Conservation (phyloP, 2,113 vertebrate genomes). For the Oxyruncus cristatus region DNA sequence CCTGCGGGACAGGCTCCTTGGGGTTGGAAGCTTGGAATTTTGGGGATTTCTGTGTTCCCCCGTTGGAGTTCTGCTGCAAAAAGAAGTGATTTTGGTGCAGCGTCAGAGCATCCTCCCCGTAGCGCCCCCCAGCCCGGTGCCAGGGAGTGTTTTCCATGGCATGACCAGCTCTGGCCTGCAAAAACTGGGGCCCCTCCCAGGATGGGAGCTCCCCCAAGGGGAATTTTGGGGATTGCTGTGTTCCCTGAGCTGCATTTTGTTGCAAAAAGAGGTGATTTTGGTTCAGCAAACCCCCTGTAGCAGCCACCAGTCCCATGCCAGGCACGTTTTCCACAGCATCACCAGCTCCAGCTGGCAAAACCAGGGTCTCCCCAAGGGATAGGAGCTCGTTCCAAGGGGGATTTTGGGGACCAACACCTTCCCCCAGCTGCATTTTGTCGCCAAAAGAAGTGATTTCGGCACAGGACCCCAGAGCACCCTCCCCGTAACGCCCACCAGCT, state of each 20-base stretch:
- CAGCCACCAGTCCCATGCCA: neutral
- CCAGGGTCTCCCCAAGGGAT: accelerated
- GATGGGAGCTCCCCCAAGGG: accelerated
- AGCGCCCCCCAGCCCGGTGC: accelerated
- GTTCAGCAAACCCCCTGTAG: neutral
- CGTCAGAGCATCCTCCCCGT: accelerated
- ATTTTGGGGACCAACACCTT: accelerated
- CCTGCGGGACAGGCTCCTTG: neutral
- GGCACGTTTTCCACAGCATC: neutral
- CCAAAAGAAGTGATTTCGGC: accelerated
- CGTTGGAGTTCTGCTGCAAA: accelerated
- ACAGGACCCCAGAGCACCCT: neutral
- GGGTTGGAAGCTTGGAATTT: neutral
- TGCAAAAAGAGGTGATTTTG: accelerated
- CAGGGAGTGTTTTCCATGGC: accelerated
- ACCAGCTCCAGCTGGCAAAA: neutral
- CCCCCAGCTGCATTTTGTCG: accelerated
- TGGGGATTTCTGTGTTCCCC: accelerated
- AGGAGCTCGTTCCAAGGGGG: neutral
- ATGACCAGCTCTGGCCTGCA: accelerated
- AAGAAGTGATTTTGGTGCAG: accelerated
- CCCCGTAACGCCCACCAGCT: neutral
- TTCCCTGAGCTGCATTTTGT: neutral
- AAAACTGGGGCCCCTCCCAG: accelerated
- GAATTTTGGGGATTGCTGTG: accelerated